Evolutionary conservation across 1,140 invertebrate genomes (phyloP), one percentile per base, ranked within the genome.

Genomic region (Aphidius ervi): DNA sequence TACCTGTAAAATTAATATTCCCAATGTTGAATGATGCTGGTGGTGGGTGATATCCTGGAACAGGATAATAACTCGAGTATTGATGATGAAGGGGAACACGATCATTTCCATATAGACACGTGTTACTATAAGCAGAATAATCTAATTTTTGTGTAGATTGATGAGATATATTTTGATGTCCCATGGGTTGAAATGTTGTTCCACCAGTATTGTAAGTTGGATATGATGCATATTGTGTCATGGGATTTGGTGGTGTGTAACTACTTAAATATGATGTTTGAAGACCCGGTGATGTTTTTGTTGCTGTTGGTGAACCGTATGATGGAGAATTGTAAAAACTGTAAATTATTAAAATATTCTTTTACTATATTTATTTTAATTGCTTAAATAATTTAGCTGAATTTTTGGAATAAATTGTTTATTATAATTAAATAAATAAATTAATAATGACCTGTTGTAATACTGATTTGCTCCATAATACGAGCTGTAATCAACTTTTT

Each of bases 361-460:
- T 16, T 16, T 16, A 40, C 50, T 9, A 47, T 41, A 56, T 59
- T 48, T 59, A 9, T 20, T 4, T 45, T 47, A 50, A 37, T 39
- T 10, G 9, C 48, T 59, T 53, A 23, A 47, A 45, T 46, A 47
- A 53, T 43, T 55, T 59, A 56, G 43, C 50, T 54, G 7, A 56
- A 45, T 59, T 46, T 16, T 54, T 39, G 20, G 20, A 55, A 55
- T 42, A 40, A 49, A 55, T 54, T 47, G 56, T 59, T 23, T 20
- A 53, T 5, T 5, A 58, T 39, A 10, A 40, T 55, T 6, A 59
- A 10, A 42, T 20, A 49, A 59, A 20, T 7, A 49, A 45, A 49
- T 49, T 46, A 43, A 41, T 42, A 49, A 63, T 64, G 76, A 86
- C 86, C 85, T 88, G 78, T 87, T 87, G 65, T 87, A 87, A 79